Evolutionary conservation across 2,797 vertebrate species (phyloP), one percentile per base, ranked within the genome.

Genomic region (Melanotaenia nigrans): DNA sequence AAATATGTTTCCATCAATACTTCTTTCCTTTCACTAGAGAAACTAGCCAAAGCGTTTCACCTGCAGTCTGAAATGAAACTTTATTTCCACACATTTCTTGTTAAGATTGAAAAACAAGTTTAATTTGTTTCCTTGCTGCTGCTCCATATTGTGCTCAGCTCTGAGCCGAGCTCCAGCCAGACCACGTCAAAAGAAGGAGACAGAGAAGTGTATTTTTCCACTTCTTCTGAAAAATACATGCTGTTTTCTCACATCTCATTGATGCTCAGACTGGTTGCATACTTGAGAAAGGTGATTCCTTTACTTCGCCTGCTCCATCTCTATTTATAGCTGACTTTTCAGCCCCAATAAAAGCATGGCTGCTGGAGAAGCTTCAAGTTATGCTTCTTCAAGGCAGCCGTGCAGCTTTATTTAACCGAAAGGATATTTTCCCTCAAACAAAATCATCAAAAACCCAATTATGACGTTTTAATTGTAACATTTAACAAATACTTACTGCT

Each of bases 121-220:
- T 0, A 20, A 49, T 10, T 42, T 10, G n/a, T 56, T n/a, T 32
- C 30, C 20, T 9, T 20, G 20, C 13, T 45, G 30, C 40, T 10
- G 1, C 18, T 28, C 30, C 16, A 3, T 38, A 54, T 16, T 33
- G n/a, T 3, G 22, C 55, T 47, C 20, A 13, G 6, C 65, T 54
- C 70, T 53, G 10, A 12, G 59, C 13, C 1, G 38, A 61, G 14
- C 38, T 57, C 40, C 25, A 8, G 24, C 2, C 14, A 22, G 5
- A 25, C 12, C 25, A 16, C 32, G 35, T 71, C 71, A 53, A 38
- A 77, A 35, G 56, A 71, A 12, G 25, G 53, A 79, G 62, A 67
- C 4, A 24, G 10, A 24, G 10, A 14, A 45, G 28, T 55, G 2
- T 47, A 13, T 49, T 68, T 64, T 63, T 36, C 32, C 3, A 25